phyloP scores from a whole-genome alignment of 1,140 invertebrate genomes.

The Drosophila nasuta region DNA sequence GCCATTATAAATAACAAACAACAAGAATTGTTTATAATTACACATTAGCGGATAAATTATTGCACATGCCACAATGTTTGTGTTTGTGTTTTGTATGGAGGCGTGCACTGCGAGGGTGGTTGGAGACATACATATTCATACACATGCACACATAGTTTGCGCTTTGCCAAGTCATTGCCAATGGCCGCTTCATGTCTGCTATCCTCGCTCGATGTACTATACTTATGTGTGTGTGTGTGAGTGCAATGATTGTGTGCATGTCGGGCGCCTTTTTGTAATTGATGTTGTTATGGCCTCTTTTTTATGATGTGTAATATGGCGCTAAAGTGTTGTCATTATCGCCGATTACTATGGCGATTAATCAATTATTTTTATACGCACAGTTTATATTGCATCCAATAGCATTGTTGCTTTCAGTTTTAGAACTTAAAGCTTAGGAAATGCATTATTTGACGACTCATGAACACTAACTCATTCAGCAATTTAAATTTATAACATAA shows the following conservation, averaged over 20 bases:
- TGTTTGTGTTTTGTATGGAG: constrained; percentile 12
- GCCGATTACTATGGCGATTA: constrained; percentile 64
- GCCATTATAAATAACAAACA: constrained; percentile 78
- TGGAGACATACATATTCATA: neutral
- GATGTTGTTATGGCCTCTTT: constrained; percentile 52
- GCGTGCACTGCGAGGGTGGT: neutral
- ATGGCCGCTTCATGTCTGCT: constrained; percentile 17
- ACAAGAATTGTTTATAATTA: constrained; percentile 80
- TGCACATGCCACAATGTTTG: constrained; percentile 39
- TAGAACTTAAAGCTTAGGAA: too few species aligned
- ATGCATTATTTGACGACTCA: too few species aligned
- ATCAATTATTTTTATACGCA: constrained; percentile 55
- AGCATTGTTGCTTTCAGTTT: neutral
- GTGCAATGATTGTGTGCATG: constrained; percentile 25
- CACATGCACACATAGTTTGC: constrained; percentile 36
- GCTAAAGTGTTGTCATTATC: constrained; percentile 77
- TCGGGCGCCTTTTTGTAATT: constrained; percentile 49
- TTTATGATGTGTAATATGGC: constrained; percentile 66
- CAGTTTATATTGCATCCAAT: neutral
- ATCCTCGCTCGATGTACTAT: constrained; percentile 8
- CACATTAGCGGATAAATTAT: constrained; percentile 79
- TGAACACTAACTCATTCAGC: too few species aligned
- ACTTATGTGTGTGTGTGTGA: constrained; percentile 12
- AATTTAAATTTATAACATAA: too few species aligned
- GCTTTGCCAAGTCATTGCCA: constrained; percentile 34